phyloP scores from a whole-genome alignment of 2,888 invertebrate species.

The Thumatha senex region DNA sequence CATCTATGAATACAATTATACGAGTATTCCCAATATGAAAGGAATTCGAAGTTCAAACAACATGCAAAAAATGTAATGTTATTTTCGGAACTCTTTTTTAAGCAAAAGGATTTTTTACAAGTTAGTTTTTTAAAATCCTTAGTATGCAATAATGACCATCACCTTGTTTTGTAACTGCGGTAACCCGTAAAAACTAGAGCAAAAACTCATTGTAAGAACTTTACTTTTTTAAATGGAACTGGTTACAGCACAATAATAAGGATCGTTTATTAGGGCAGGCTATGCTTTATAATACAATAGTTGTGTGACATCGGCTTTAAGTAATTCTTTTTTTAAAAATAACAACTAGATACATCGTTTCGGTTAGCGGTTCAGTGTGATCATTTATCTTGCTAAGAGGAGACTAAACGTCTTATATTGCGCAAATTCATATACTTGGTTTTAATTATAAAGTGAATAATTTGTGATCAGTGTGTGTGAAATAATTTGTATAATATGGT shows the following conservation, averaged over 20 bases:
- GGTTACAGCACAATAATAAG: slow-evolving; percentile 60
- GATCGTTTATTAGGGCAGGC: slow-evolving; percentile 64
- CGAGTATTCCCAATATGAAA: background rate
- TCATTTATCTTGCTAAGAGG: slow-evolving; percentile 60
- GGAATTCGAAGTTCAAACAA: background rate
- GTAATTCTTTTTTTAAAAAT: slow-evolving; percentile 69
- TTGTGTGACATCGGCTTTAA: slow-evolving; percentile 60
- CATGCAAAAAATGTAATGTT: slow-evolving; percentile 4
- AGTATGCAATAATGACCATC: slow-evolving; percentile 48
- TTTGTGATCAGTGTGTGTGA: slow-evolving; percentile 3
- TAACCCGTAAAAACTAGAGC: slow-evolving; percentile 71
- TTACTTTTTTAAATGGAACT: slow-evolving; percentile 58
- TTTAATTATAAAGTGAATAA: background rate
- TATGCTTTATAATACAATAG: slow-evolving; percentile 64
- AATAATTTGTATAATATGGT: slow-evolving; percentile 5
- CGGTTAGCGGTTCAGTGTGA: slow-evolving; percentile 62
- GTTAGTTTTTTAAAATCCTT: slow-evolving; percentile 41
- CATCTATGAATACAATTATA: too few species aligned
- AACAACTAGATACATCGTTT: slow-evolving; percentile 55
- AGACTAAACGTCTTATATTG: slow-evolving; percentile 45
- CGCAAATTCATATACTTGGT: slow-evolving; percentile 18
- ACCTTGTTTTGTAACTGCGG: slow-evolving; percentile 74
- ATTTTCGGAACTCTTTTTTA: slow-evolving; percentile 12
- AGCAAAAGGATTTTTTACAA: slow-evolving; percentile 21
- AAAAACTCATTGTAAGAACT: slow-evolving; percentile 64